Evolutionary conservation across 2,797 vertebrate species (phyloP).

Genomic region (Acridotheres tristis): DNA sequence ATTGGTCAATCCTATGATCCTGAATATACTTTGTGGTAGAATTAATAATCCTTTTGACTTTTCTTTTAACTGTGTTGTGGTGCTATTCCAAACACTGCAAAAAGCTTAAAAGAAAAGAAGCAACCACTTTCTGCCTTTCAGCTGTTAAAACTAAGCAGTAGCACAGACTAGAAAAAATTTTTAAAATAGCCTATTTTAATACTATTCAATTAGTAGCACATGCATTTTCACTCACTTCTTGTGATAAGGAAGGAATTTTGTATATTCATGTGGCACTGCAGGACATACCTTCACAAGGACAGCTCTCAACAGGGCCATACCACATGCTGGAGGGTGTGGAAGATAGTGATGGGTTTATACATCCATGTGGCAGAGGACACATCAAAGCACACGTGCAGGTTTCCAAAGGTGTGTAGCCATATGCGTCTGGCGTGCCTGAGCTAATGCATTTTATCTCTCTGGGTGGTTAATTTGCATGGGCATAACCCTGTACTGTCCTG

Average conservation of each 20-base stretch:
- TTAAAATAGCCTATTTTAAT: slow-evolving; percentile 9
- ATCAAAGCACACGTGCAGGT: fast-evolving
- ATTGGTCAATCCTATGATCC: neutral
- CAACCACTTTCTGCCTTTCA: slow-evolving; percentile 33
- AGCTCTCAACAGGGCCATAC: fast-evolving
- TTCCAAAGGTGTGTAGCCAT: neutral
- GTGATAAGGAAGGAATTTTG: neutral
- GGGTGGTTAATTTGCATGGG: neutral
- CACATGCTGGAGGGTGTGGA: neutral
- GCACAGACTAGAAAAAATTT: slow-evolving; percentile 1
- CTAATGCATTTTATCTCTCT: neutral
- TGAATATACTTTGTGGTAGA: slow-evolving; percentile 25
- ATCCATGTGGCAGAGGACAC: neutral
- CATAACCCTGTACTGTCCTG: neutral
- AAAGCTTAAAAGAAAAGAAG: slow-evolving; percentile 37
- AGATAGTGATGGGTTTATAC: neutral
- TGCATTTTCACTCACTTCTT: neutral
- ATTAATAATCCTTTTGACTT: neutral
- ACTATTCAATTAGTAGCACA: neutral
- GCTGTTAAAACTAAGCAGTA: slow-evolving; percentile 18
- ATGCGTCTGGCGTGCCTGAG: neutral
- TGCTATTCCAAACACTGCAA: slow-evolving; percentile 38
- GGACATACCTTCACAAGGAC: neutral
- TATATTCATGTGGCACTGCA: neutral
- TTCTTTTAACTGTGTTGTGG: slow-evolving; percentile 35